Evolutionary conservation across 2,888 invertebrate species (phyloP), one percentile per base, ranked within the genome.

Genomic region (Dioctria linearis): DNA sequence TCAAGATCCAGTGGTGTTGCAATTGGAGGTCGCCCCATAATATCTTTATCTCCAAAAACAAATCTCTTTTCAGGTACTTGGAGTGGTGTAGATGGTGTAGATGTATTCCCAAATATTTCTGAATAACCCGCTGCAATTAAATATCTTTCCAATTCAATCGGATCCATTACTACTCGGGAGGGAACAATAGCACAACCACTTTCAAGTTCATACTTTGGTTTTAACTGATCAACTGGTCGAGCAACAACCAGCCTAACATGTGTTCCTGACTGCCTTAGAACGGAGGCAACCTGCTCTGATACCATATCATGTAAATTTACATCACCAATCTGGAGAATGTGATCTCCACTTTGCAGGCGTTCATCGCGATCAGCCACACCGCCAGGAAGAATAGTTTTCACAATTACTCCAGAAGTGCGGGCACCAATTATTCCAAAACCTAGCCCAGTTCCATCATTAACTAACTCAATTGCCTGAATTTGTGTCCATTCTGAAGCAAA

Each of bases 401-500:
- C 98, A 83, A 99, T 98, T n/a, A 99, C 99, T 5, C 99, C 99
- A 84, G 98, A 98, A 84, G 97, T 97, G 85, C 98, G 93, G 71
- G 96, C 96, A 40, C 99, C 99, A 86, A 99, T 98, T 86, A 99
- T 99, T 82, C 98, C 99, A 90, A 99, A 99, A 57, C 99, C 99
- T 84, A 99, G 93, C 46, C 98, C 98, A 81, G 97, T 96, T 82
- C 98, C 98, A 92, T 99, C 99, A 90, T 99, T 99, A 66, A 98
- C 94, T 83, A 99, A 91, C 88, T 99, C 98, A 85, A 99, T 97
- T 81, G 98, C 96, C 91, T 99, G 98, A 85, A 98, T 96, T 90
- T 98, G 97, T 37, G 96, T 96, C 95, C 97, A 98, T 90, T 98
- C 98, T 81, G 97, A 95, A 66, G 91, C 93, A 81, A 96, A 92